A percentile compares a stretch with the other conserved stretches of the same genome.
phyloP scores from a whole-genome alignment of 2,113 vertebrate genomes.

The Anhinga rufa region DNA sequence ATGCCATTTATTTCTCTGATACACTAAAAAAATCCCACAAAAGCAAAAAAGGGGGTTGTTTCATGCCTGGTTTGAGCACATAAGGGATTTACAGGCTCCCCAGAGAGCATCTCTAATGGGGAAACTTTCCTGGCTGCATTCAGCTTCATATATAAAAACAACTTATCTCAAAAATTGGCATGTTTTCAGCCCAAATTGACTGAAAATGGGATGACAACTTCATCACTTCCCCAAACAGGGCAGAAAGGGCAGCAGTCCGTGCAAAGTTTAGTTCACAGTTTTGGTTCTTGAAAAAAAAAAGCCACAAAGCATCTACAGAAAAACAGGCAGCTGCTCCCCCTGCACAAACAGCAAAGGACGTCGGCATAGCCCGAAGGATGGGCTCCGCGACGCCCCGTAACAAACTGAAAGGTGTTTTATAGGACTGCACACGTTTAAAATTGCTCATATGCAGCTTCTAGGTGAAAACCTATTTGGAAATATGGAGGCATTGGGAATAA shows the following conservation, averaged over 20 bases:
- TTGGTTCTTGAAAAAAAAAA: neutral
- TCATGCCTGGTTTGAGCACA: neutral
- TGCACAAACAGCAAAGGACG: accelerated
- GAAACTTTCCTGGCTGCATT: neutral
- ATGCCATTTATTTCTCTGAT: neutral
- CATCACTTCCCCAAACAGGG: neutral
- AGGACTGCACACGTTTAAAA: neutral
- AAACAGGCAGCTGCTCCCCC: neutral
- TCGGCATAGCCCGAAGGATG: accelerated
- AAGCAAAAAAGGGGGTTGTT: neutral
- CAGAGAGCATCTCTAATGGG: neutral
- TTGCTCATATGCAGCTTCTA: neutral
- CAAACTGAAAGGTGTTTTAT: neutral
- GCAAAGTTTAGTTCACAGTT: neutral
- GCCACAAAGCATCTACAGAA: neutral
- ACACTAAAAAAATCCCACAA: neutral
- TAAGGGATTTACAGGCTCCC: neutral
- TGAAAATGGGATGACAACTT: neutral
- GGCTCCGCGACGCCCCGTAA: neutral
- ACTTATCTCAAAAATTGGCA: neutral
- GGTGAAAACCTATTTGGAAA: neutral
- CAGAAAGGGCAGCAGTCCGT: accelerated
- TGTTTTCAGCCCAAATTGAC: neutral
- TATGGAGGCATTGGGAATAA: neutral
- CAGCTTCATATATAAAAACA: neutral